phyloP scores from a whole-genome alignment of 2,113 vertebrate species.

The Ancistrus triradiatus region DNA sequence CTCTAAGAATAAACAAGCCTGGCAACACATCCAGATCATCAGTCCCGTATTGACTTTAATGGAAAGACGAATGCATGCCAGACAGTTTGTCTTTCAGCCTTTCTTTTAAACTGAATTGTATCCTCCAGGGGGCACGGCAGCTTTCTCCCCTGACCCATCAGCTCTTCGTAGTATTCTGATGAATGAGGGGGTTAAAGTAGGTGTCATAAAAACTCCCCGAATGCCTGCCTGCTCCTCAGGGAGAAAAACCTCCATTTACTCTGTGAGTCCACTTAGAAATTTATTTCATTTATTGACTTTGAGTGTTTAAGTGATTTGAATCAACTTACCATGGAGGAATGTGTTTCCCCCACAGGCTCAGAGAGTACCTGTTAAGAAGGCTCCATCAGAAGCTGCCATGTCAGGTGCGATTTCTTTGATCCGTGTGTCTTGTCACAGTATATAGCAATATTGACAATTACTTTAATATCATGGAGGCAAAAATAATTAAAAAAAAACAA shows the following conservation, averaged over 20 bases:
- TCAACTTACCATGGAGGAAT: background rate
- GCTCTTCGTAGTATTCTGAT: constrained; percentile 59
- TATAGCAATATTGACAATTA: too few species aligned
- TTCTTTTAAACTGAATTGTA: too few species aligned
- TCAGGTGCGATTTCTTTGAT: background rate
- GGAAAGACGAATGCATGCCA: too few species aligned
- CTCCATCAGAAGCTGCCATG: background rate
- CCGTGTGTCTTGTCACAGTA: too few species aligned
- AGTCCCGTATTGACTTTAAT: too few species aligned
- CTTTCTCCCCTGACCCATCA: constrained; percentile 47
- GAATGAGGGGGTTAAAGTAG: constrained; percentile 56
- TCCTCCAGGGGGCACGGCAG: too few species aligned
- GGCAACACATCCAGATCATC: too few species aligned
- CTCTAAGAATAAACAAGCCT: too few species aligned
- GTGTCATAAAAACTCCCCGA: constrained; percentile 39
- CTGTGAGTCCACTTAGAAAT: constrained; percentile 47
- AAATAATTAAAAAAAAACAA: too few species aligned
- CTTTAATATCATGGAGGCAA: background rate
- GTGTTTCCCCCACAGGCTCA: constrained; percentile 55
- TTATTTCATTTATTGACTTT: background rate
- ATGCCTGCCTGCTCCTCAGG: constrained; percentile 42
- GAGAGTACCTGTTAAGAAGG: constrained; percentile 57
- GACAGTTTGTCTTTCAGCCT: too few species aligned
- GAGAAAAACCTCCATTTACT: constrained; percentile 58
- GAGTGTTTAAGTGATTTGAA: background rate